Evolutionary conservation across 2,888 invertebrate species (phyloP).

Genomic region (Pachliopta kotzebuea): DNA sequence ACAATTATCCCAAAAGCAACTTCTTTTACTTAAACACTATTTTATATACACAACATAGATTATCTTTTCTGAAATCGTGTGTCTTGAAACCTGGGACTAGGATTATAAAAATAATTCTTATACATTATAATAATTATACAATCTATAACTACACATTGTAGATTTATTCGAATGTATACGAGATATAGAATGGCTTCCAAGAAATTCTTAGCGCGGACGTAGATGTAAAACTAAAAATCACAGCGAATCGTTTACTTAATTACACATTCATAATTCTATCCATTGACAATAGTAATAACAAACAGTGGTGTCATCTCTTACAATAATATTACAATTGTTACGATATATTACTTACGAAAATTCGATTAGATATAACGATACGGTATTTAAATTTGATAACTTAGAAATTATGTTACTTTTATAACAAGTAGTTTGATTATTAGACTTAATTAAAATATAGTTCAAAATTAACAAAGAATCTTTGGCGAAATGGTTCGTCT

Average conservation of each 20-base stretch:
- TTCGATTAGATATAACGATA: slow-evolving; percentile 37
- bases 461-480: neutral
- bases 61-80: slow-evolving; percentile 47
- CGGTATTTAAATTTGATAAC: slow-evolving; percentile 22
- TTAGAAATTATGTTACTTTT: slow-evolving; percentile 24
- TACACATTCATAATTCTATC: slow-evolving; percentile 35
- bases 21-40: slow-evolving; percentile 25
- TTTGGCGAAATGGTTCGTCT: slow-evolving; percentile 6
- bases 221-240: slow-evolving; percentile 56
- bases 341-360: slow-evolving; percentile 44
- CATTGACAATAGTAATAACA: slow-evolving; percentile 36
- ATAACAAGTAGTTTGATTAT: slow-evolving; percentile 8
- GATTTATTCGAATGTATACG: slow-evolving; percentile 37
- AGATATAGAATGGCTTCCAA: slow-evolving; percentile 36
- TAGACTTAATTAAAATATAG: slow-evolving; percentile 15
- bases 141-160: slow-evolving; percentile 33
- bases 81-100: slow-evolving; percentile 56
- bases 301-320: slow-evolving; percentile 55
- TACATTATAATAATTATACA: slow-evolving; percentile 37
- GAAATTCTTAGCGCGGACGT: slow-evolving; percentile 35
- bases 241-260: slow-evolving; percentile 62
- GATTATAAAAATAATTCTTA: slow-evolving; percentile 70
- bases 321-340: slow-evolving; percentile 39
- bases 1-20: slow-evolving; percentile 35
- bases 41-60: slow-evolving; percentile 46